Evolutionary conservation across 2,888 invertebrate genomes (phyloP).

Genomic region (Limnephilus rhombicus): DNA sequence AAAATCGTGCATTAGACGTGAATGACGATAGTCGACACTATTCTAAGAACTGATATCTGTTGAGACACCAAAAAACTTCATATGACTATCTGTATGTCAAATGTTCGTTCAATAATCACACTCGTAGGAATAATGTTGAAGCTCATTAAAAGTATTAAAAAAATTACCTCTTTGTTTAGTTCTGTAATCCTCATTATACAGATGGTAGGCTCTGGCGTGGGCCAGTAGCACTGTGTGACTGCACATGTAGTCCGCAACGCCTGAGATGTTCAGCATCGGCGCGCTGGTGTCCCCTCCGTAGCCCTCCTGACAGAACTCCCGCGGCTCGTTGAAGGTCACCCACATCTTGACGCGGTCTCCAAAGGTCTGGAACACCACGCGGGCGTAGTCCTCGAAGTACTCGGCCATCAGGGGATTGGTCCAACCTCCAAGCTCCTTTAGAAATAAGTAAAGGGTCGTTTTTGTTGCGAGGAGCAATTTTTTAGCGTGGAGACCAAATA

Average conservation of each 20-base stretch:
- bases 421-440: conserved; percentile 80
- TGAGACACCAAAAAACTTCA: too few species aligned
- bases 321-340: conserved; percentile 80
- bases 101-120: not conserved
- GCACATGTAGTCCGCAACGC: conserved; percentile 77
- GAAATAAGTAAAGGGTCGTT: conserved; percentile 67
- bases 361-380: conserved; percentile 74
- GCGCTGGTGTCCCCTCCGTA: conserved; percentile 71
- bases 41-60: too few species aligned
- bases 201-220: conserved; percentile 76
- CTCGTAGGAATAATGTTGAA: not conserved
- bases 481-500: conserved; percentile 72
- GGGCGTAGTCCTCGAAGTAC: conserved; percentile 79
- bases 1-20: too few species aligned
- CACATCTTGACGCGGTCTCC: conserved; percentile 77
- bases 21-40: too few species aligned
- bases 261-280: conserved; percentile 72
- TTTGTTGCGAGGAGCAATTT: conserved; percentile 70
- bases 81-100: not conserved
- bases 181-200: conserved; percentile 70
- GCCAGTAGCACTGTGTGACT: conserved; percentile 78
- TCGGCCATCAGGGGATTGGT: conserved; percentile 76
- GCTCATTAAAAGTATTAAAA: not conserved
- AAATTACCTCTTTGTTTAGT: conserved; percentile 14
- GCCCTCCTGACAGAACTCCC: conserved; percentile 71